Evolutionary conservation across 1,140 invertebrate species (phyloP).

Genomic region (Hyles euphorbiae): DNA sequence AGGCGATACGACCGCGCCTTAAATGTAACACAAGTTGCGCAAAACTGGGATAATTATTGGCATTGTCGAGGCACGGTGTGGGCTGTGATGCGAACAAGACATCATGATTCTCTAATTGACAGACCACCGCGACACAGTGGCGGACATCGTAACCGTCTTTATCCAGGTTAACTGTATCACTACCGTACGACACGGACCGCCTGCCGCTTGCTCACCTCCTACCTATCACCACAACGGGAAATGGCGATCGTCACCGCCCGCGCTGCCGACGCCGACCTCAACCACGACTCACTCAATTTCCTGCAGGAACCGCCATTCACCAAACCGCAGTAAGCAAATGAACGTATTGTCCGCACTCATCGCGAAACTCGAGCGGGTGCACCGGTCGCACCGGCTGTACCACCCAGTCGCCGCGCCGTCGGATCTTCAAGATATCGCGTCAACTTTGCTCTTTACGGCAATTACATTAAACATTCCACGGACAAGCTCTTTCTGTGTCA

Average conservation of each 20-base stretch:
- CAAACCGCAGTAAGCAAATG: conserved; percentile 39
- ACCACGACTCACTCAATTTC: conserved; percentile 38
- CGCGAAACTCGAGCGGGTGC: neutral
- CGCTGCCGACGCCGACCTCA: conserved; percentile 21
- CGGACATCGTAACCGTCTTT: conserved; percentile 41
- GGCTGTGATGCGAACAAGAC: conserved; percentile 46
- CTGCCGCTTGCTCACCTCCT: conserved; percentile 22
- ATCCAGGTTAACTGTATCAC: conserved; percentile 54
- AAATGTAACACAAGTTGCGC: no score
- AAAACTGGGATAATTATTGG: no score
- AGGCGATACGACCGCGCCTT: no score
- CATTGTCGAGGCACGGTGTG: neutral
- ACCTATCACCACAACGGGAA: conserved; percentile 50
- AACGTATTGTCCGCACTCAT: conserved; percentile 10
- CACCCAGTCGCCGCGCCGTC: neutral
- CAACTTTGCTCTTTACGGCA: conserved; percentile 1
- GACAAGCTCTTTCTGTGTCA: conserved; percentile 45
- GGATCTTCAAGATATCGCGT: neutral
- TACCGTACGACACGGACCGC: conserved; percentile 47
- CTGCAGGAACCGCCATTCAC: conserved; percentile 39
- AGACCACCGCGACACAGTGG: conserved; percentile 37
- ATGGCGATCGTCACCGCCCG: conserved; percentile 29
- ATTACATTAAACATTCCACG: conserved; percentile 33
- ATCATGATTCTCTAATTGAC: conserved; percentile 49
- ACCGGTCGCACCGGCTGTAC: neutral